phyloP scores from a whole-genome alignment of 2,113 vertebrate genomes.

The Rhadina sibilatrix region DNA sequence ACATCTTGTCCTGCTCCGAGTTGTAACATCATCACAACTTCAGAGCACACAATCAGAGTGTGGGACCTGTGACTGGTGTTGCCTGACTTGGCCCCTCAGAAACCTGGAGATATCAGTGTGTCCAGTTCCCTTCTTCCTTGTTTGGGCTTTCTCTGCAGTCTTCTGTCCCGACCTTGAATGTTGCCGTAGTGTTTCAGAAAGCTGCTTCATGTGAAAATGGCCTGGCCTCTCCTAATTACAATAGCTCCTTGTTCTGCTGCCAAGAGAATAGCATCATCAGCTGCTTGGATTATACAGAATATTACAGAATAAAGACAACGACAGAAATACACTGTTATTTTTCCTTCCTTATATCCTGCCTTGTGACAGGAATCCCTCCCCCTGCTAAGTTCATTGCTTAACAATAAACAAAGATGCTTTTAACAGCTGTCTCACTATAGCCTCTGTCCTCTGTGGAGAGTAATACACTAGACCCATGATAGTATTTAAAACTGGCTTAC shows the following conservation, averaged over 20 bases:
- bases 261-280: not conserved
- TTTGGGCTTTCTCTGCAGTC: not conserved
- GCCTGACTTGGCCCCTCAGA: not conserved
- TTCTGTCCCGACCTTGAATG: not conserved
- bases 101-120: not conserved
- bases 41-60: not conserved
- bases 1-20: not conserved
- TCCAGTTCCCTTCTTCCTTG: not conserved
- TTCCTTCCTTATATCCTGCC: not conserved
- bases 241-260: slow-evolving; percentile 14
- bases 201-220: not conserved
- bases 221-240: not conserved
- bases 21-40: not conserved
- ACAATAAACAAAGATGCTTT: slow-evolving; percentile 31
- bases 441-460: not conserved
- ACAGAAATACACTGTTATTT: slow-evolving; percentile 23
- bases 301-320: slow-evolving; percentile 12
- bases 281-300: not conserved
- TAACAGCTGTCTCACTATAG: not conserved
- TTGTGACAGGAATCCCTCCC: not conserved
- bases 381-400: not conserved
- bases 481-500: not conserved
- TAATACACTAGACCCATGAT: not conserved
- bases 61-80: not conserved
- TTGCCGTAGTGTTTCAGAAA: not conserved